Base-by-base conservation (phyloP, 2,113 vertebrate genomes). In the Poeciliopsis occidentalis region DNA sequence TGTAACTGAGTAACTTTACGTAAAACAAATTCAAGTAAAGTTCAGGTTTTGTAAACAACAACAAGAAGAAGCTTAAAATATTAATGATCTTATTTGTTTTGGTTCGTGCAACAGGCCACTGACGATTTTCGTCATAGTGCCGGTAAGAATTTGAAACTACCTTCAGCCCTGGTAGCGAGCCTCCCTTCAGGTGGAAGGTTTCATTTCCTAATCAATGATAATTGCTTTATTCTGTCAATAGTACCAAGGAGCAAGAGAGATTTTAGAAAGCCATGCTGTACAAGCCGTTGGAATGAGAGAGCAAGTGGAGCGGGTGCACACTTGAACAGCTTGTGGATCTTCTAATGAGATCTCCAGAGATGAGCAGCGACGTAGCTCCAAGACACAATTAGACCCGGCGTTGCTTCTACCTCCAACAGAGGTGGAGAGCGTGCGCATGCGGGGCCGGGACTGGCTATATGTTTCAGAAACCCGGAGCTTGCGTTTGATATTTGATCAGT, bases 291-390 rank as follows among this genome's bases (percentile, higher is more conserved):
- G 73, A 75, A 88, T 87, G 87, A 89, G 87, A 83, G 80, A 84
- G 81, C 51, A 82, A 86, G 67, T 65, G 67, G 71, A 78, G 73
- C 1, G 47, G 75, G 51, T 90, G 85, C 74, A 80, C 79, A 85
- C 85, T 81, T 82, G 81, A 91, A 86, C 91, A 92, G 90, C 90
- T 91, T 90, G 88, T 89, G 89, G 91, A 93, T 88, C 85, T 87
- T 90, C 87, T 94, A 94, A 94, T 94, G 92, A 94, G 93, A 89
- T 93, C 93, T 93, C 93, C 80, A 82, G 93, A 93, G 93, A 94
- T 85, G 73, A 85, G 75, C 84, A 79, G 82, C 85, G 31, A 73
- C 73, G 82, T 86, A 86, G 92, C 92, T 94, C 86, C 90, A 83
- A 92, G 92, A 92, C 84, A 93, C 90, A 93, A 93, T 94, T 93